Conservation (phyloP, 2,797 vertebrate genomes). For the Hipposideros larvatus region DNA sequence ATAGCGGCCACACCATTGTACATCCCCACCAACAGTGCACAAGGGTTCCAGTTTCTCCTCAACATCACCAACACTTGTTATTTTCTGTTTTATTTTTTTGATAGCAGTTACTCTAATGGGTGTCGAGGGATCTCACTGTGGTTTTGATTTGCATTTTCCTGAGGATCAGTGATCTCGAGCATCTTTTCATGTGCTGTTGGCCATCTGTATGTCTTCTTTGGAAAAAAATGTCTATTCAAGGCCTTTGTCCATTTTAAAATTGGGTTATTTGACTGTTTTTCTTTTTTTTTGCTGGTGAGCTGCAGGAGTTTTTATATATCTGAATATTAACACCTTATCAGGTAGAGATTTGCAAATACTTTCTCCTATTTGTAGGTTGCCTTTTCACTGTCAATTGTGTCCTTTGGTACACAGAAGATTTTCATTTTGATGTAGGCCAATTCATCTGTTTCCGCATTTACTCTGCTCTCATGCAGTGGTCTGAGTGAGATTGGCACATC, state of each 20-base stretch:
- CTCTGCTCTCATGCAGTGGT: background rate
- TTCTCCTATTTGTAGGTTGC: background rate
- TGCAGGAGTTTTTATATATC: background rate
- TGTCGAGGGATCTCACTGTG: accelerated
- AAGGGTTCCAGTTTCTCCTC: no score
- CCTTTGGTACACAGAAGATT: background rate
- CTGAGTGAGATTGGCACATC: background rate
- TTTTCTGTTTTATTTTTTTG: background rate
- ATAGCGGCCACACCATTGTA: background rate
- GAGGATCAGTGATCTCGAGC: background rate
- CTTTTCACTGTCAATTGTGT: background rate
- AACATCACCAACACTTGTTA: no score
- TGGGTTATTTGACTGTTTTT: background rate
- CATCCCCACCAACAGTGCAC: background rate
- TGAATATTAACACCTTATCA: background rate
- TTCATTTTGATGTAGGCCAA: background rate
- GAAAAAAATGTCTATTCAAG: background rate
- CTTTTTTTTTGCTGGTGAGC: background rate
- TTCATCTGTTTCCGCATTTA: background rate
- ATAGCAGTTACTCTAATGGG: background rate
- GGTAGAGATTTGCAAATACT: background rate
- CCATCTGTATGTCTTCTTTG: background rate
- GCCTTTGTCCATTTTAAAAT: background rate
- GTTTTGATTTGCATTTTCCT: background rate
- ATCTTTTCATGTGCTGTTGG: background rate